phyloP scores from a whole-genome alignment of 2,113 vertebrate species.

The Piprites chloris region DNA sequence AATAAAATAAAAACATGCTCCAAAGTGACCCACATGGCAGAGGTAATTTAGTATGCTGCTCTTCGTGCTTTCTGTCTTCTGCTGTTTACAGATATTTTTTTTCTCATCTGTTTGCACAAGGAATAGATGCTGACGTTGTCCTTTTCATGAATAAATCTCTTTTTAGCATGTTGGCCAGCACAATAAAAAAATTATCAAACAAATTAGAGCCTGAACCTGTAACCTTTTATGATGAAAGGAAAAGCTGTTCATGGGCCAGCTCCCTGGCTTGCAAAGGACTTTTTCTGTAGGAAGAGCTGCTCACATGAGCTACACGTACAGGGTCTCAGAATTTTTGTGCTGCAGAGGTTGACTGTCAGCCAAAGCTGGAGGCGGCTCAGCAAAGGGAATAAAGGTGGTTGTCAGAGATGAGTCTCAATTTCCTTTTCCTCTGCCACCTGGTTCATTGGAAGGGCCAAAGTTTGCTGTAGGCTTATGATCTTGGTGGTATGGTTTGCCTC shows the following conservation, averaged over 20 bases:
- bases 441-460: neutral
- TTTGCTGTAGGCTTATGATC: neutral
- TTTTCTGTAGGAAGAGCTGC: slow-evolving; percentile 1
- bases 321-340: slow-evolving; percentile 15
- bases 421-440: neutral
- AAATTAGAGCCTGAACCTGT: slow-evolving; percentile 24
- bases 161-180: slow-evolving; percentile 38
- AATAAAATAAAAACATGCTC: slow-evolving; percentile 60
- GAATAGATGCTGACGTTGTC: slow-evolving; percentile 46
- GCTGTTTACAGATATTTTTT: slow-evolving; percentile 1
- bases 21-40: slow-evolving; percentile 58
- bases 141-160: slow-evolving; percentile 52
- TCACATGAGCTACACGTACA: neutral
- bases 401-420: neutral
- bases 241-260: neutral
- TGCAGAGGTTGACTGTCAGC: slow-evolving; percentile 22
- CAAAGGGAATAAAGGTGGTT: neutral
- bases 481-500: neutral
- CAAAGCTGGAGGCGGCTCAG: neutral
- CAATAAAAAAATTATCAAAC: slow-evolving; percentile 51
- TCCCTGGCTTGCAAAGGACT: neutral
- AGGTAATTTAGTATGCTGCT: slow-evolving; percentile 54
- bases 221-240: slow-evolving; percentile 20
- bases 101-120: slow-evolving; percentile 32
- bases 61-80: slow-evolving; percentile 34